Percentiles rank a stretch among this genome's conserved stretches.
Conservation (phyloP, 2,888 invertebrate genomes). For the Zhuqinia jingwanae region DNA sequence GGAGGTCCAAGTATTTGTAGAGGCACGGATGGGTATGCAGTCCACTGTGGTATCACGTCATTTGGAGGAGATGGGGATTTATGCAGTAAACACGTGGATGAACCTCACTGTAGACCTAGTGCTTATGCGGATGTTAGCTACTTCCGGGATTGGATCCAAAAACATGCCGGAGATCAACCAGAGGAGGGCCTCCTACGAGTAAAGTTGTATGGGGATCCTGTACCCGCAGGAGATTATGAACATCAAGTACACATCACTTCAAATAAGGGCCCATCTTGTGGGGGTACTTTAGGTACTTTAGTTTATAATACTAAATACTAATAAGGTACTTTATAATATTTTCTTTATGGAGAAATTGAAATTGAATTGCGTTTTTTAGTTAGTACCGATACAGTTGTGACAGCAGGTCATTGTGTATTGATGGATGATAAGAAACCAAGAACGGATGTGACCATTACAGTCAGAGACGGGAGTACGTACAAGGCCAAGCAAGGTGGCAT, state of each 20-base stretch:
- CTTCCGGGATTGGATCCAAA: slow-evolving; percentile 43
- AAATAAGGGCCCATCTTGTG: slow-evolving; percentile 36
- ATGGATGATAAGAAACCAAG: neutral
- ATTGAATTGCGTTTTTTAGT: no score
- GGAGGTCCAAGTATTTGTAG: slow-evolving; percentile 51
- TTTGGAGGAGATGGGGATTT: slow-evolving; percentile 49
- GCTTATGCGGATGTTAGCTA: slow-evolving; percentile 26
- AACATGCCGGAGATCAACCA: slow-evolving; percentile 49
- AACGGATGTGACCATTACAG: neutral
- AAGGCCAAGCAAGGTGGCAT: neutral
- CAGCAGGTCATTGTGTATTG: slow-evolving; percentile 56
- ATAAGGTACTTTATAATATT: no score
- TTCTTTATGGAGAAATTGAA: no score
- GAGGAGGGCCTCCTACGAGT: neutral
- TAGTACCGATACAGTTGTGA: slow-evolving; percentile 28
- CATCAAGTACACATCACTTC: slow-evolving; percentile 59
- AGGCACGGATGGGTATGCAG: slow-evolving; percentile 10
- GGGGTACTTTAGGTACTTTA: slow-evolving; percentile 64
- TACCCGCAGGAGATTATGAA: neutral
- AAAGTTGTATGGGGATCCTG: slow-evolving; percentile 42
- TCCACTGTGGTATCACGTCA: slow-evolving; percentile 49
- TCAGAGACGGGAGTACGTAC: neutral
- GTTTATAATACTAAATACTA: no score
- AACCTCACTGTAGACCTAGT: slow-evolving; percentile 13
- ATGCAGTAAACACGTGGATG: slow-evolving; percentile 31